These are phyloP conservation scores for Coleophora flavipennella DNA, from an alignment of 2,888 invertebrate species.

Conservation along the genomic window DNA sequence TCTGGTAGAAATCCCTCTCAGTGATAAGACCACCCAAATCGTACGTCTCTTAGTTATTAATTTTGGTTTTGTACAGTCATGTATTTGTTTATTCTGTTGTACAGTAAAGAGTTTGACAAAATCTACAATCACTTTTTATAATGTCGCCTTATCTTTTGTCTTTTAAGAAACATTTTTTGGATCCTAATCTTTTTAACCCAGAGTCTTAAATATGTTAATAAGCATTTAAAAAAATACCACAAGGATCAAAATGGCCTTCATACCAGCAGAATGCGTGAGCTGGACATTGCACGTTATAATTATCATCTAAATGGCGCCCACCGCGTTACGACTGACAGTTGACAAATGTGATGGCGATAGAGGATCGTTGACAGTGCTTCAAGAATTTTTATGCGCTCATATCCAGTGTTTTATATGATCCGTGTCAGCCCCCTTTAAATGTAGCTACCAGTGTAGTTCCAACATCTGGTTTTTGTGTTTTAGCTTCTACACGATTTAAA, in stretches of 20 bases:
- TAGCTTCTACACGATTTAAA: too few species aligned
- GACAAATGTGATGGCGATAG: conserved; percentile 69
- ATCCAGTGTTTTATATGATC: conserved; percentile 63
- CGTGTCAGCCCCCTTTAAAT: conserved; percentile 55
- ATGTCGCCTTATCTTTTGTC: too few species aligned
- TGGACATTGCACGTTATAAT: conserved; percentile 47
- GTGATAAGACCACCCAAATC: too few species aligned
- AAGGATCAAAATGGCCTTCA: conserved; percentile 22
- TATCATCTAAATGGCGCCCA: conserved; percentile 68
- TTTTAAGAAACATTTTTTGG: too few species aligned
- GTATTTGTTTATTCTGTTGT: too few species aligned
- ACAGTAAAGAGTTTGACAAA: too few species aligned
- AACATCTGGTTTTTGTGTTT: too few species aligned
- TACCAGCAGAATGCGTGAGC: conserved; percentile 28
- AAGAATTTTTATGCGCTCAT: conserved; percentile 70
- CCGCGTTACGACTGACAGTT: conserved; percentile 64
- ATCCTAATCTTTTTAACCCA: too few species aligned
- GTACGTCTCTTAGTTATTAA: too few species aligned
- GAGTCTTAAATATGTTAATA: background rate
- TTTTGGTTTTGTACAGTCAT: too few species aligned
- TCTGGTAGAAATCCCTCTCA: too few species aligned
- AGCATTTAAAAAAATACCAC: conserved; percentile 16
- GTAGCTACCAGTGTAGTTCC: conserved; percentile 16
- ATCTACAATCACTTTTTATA: too few species aligned
- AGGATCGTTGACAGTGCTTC: conserved; percentile 54